A percentile compares a stretch with the other conserved stretches of the same genome.
Conservation (phyloP, 2,888 invertebrate species). For the Melanargia galathea region DNA sequence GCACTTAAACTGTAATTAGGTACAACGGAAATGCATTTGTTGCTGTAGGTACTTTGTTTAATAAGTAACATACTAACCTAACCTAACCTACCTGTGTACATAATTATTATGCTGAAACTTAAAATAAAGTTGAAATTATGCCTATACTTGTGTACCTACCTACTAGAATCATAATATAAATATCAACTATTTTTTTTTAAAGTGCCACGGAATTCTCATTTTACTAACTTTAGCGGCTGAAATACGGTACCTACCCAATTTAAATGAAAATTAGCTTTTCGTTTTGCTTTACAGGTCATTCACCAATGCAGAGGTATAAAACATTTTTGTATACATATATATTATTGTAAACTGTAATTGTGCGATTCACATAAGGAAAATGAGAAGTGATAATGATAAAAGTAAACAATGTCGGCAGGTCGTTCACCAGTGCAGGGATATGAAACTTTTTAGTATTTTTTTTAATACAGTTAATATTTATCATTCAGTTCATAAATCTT, state of each 20-base stretch:
- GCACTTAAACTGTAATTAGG: background rate
- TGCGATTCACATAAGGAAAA: conserved; percentile 5
- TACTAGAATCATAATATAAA: too few relatives aligned
- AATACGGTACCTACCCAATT: background rate
- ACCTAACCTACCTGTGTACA: too few relatives aligned
- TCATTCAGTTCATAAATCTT: background rate
- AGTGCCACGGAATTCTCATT: too few relatives aligned
- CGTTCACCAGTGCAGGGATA: conserved; percentile 7
- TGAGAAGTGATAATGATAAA: background rate
- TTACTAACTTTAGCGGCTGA: too few relatives aligned
- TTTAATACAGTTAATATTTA: background rate
- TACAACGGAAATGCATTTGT: conserved; percentile 12
- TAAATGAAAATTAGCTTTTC: too few relatives aligned
- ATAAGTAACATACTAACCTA: too few relatives aligned
- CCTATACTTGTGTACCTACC: too few relatives aligned
- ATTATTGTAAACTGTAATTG: too few relatives aligned
- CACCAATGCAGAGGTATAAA: background rate
- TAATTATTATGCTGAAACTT: too few relatives aligned
- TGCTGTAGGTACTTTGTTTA: background rate
- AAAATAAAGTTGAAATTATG: too few relatives aligned
- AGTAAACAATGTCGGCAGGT: background rate
- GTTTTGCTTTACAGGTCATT: background rate
- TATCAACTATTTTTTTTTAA: too few relatives aligned
- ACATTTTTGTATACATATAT: too few relatives aligned
- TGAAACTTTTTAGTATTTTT: background rate